A percentile compares a stretch with the other conserved stretches of the same genome.
These are phyloP conservation scores for Paralvinella palmiformis DNA, from an alignment of 1,140 invertebrate species.

Conservation along the genomic window DNA sequence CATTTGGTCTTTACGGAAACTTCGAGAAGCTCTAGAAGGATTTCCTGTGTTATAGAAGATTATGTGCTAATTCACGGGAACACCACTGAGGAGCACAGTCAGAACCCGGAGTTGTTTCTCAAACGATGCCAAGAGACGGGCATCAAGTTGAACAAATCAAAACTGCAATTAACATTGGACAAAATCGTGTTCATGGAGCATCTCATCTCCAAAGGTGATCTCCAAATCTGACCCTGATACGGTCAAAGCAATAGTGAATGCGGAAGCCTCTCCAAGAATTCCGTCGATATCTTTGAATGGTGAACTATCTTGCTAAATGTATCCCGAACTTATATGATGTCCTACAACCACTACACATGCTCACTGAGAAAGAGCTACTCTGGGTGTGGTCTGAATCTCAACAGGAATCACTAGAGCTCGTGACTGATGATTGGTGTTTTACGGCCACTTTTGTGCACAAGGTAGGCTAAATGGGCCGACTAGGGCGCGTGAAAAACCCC, in stretches of 20 bases:
- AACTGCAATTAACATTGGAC: too few species aligned
- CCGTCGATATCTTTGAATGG: slow-evolving; percentile 25
- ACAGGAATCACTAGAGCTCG: slow-evolving; percentile 20
- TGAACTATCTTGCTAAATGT: slow-evolving; percentile 28
- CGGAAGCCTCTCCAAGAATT: slow-evolving; percentile 22
- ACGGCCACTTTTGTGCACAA: too few species aligned
- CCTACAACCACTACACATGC: slow-evolving; percentile 3
- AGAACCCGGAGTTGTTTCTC: too few species aligned
- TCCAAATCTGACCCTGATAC: slow-evolving; percentile 43
- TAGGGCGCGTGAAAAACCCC: not conserved
- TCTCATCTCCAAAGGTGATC: slow-evolving; percentile 41
- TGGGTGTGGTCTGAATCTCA: slow-evolving; percentile 21
- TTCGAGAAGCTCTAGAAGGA: slow-evolving; percentile 33
- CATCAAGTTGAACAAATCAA: too few species aligned
- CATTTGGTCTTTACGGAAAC: slow-evolving; percentile 24
- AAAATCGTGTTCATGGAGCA: slow-evolving; percentile 28
- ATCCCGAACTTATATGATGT: slow-evolving; percentile 11
- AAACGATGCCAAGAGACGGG: too few species aligned
- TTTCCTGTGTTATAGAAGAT: slow-evolving; percentile 46
- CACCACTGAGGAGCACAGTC: too few species aligned
- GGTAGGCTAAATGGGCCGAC: too few species aligned
- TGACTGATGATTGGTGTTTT: too few species aligned
- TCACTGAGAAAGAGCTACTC: slow-evolving; percentile 38
- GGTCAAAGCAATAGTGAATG: slow-evolving; percentile 35
- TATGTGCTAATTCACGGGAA: slow-evolving; percentile 37